Percentiles rank a stretch among this genome's conserved stretches.
phyloP scores from a whole-genome alignment of 2,797 vertebrate genomes.

The Geotrypetes seraphini region DNA sequence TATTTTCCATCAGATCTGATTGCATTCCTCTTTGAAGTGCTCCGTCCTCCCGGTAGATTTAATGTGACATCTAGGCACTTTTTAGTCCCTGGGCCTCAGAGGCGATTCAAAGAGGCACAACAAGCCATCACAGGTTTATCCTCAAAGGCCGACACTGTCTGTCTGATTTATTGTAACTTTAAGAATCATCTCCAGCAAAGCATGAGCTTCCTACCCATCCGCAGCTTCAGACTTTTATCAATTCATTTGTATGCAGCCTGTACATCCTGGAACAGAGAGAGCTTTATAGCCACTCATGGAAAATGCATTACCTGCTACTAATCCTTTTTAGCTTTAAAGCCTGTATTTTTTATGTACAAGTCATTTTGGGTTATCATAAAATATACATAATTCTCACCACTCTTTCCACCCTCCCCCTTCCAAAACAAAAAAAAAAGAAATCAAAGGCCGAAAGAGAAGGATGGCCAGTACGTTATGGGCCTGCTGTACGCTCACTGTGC shows the following conservation, averaged over 20 bases:
- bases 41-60: conserved; percentile 71
- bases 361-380: conserved; percentile 75
- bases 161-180: conserved; percentile 82
- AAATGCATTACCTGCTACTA: conserved; percentile 78
- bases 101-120: conserved; percentile 73
- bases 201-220: conserved; percentile 63
- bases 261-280: conserved; percentile 56
- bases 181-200: conserved; percentile 73
- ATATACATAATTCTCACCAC: conserved; percentile 64
- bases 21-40: conserved; percentile 72
- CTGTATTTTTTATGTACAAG: conserved; percentile 76
- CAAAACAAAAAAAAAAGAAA: too few species aligned
- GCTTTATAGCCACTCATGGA: conserved; percentile 75
- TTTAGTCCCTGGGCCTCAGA: conserved; percentile 72
- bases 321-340: conserved; percentile 80
- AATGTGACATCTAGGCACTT: conserved; percentile 77
- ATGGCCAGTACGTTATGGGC: conserved; percentile 62
- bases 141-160: conserved; percentile 76
- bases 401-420: too few species aligned
- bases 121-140: conserved; percentile 75
- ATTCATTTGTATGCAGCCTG: conserved; percentile 73
- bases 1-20: conserved; percentile 82
- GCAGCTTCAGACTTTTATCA: conserved; percentile 65
- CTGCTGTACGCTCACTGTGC: conserved; percentile 51
- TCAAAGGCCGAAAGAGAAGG: conserved; percentile 63